phyloP scores from a whole-genome alignment of 2,888 invertebrate species.

The Panorpa germanica region DNA sequence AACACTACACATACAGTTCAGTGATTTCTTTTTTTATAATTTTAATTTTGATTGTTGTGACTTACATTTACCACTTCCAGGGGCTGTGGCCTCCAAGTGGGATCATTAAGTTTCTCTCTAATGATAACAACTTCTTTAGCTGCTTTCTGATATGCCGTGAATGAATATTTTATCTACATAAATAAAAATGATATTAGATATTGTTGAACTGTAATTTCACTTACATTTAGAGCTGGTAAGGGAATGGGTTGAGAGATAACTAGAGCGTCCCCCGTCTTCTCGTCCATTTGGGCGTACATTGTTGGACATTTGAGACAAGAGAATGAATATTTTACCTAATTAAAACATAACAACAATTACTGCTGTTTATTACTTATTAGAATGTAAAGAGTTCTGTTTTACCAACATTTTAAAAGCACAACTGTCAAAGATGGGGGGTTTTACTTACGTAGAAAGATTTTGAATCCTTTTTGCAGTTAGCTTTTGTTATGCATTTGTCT shows the following conservation, averaged over 20 bases:
- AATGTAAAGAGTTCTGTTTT: neutral
- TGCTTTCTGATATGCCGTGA: slow-evolving; percentile 41
- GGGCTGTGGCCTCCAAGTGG: slow-evolving; percentile 39
- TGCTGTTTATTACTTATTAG: neutral
- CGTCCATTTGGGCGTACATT: slow-evolving; percentile 38
- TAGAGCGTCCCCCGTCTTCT: slow-evolving; percentile 36
- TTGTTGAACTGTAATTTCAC: no score
- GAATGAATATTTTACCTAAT: slow-evolving; percentile 60
- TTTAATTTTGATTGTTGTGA: no score
- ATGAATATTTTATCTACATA: slow-evolving; percentile 47
- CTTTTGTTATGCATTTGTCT: slow-evolving; percentile 64
- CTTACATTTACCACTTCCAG: slow-evolving; percentile 50
- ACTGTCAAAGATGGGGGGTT: neutral
- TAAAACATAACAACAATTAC: slow-evolving; percentile 11
- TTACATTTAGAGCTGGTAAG: slow-evolving; percentile 59
- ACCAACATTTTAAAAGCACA: slow-evolving; percentile 3
- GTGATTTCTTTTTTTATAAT: no score
- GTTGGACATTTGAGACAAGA: slow-evolving; percentile 45
- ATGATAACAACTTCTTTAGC: slow-evolving; percentile 34
- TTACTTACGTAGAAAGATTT: slow-evolving; percentile 62
- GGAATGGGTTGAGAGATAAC: slow-evolving; percentile 35
- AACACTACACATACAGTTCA: no score
- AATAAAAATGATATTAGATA: slow-evolving; percentile 6
- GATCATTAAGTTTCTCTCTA: slow-evolving; percentile 35
- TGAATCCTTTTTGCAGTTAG: slow-evolving; percentile 69